These are phyloP conservation scores for Hyperoodon ampullatus DNA, from an alignment of 2,113 vertebrate species.

Conservation along the genomic window DNA sequence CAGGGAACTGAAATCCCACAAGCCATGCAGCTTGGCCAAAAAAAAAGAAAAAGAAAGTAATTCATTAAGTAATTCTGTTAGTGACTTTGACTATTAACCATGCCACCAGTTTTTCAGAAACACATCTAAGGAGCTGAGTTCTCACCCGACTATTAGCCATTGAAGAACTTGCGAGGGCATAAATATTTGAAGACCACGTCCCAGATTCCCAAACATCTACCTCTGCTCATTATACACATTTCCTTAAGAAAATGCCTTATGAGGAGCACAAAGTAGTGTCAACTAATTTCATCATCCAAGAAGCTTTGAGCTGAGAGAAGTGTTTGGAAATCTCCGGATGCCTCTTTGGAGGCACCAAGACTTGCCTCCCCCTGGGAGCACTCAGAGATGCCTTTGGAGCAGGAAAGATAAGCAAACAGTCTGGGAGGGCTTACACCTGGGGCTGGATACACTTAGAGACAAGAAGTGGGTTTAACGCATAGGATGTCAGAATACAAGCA, in stretches of 20 bases:
- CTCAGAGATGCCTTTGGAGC: neutral
- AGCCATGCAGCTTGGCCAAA: neutral
- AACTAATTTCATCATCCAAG: neutral
- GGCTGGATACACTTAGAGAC: neutral
- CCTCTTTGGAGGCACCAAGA: neutral
- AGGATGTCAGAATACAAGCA: neutral
- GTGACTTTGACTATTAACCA: neutral
- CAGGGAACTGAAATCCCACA: neutral
- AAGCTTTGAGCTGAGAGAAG: fast-evolving
- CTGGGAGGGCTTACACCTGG: neutral
- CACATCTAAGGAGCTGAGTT: neutral
- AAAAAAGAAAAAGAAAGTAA: neutral
- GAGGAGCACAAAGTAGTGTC: neutral
- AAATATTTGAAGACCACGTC: neutral
- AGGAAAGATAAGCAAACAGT: neutral
- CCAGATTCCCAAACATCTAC: neutral
- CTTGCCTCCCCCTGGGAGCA: neutral
- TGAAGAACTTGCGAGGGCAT: neutral
- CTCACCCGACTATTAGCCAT: neutral
- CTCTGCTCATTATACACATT: neutral
- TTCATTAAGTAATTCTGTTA: neutral
- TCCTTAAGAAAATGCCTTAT: neutral
- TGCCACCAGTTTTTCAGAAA: neutral
- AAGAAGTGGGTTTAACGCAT: fast-evolving
- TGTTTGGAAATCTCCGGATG: neutral